These are phyloP conservation scores for Teleogryllus oceanicus DNA, from an alignment of 2,888 invertebrate genomes.

Conservation along the genomic window DNA sequence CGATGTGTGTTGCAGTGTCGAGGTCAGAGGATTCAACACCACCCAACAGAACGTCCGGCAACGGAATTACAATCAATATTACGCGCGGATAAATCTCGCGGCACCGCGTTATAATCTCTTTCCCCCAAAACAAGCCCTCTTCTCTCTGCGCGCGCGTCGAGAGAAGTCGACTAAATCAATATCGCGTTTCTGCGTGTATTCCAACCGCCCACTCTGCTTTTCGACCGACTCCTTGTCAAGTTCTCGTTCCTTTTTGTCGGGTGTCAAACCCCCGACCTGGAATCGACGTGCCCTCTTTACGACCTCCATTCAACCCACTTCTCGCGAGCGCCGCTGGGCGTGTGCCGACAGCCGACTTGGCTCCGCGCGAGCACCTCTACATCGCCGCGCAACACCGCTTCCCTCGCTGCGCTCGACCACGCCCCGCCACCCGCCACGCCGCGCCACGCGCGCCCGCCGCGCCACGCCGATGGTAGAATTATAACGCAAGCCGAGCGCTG, in stretches of 20 bases:
- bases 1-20: not conserved
- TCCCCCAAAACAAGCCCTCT: not conserved
- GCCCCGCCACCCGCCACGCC: too few species aligned
- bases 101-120: not conserved
- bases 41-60: not conserved
- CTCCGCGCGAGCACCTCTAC: not conserved
- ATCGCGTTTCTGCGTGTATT: constrained; percentile 5
- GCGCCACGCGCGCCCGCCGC: not conserved
- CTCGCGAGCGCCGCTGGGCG: not conserved
- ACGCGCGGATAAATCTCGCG: not conserved
- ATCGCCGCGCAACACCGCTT: not conserved
- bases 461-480: not conserved
- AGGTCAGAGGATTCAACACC: not conserved
- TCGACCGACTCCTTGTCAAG: not conserved
- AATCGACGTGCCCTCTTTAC: constrained; percentile 18
- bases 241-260: not conserved
- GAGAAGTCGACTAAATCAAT: constrained; percentile 6
- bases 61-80: not conserved
- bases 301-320: constrained; percentile 18
- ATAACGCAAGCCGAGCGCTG: too few species aligned
- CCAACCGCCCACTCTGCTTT: not conserved
- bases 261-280: not conserved
- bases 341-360: not conserved
- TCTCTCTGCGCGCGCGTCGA: not conserved
- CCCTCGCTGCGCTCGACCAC: not conserved